A percentile compares a stretch with the other conserved stretches of the same genome.
These are phyloP conservation scores for Lepus europaeus DNA, from an alignment of 2,113 vertebrate genomes.

Conservation along the genomic window DNA sequence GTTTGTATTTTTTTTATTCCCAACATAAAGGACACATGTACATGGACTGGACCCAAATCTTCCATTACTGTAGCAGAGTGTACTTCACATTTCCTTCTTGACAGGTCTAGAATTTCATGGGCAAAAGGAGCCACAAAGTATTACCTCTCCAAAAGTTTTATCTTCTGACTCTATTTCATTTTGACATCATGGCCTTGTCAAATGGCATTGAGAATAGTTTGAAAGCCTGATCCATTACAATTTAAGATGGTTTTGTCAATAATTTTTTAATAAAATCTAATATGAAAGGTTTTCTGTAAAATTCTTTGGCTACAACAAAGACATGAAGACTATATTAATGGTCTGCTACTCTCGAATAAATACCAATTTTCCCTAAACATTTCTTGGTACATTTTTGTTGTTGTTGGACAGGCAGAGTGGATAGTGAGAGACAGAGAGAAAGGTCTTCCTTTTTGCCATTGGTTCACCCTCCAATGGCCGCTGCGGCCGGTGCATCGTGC, in stretches of 20 bases:
- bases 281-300: not conserved
- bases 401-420: too few species aligned
- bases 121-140: not conserved
- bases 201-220: not conserved
- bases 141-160: not conserved
- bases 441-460: too few species aligned
- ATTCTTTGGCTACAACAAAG: not conserved
- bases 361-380: not conserved
- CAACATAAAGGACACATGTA: not conserved
- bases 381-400: not conserved
- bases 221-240: conserved; percentile 32
- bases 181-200: not conserved
- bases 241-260: conserved; percentile 5
- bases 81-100: not conserved
- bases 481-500: too few species aligned
- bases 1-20: conserved; percentile 43
- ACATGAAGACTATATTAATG: not conserved
- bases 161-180: not conserved
- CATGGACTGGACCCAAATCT: not conserved
- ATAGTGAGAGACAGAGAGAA: too few species aligned
- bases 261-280: not conserved
- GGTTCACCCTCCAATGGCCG: too few species aligned
- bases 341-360: not conserved
- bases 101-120: not conserved
- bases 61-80: not conserved